These are phyloP conservation scores for Marasmarcha lunaedactyla DNA, from an alignment of 2,888 invertebrate species.

Conservation along the genomic window DNA sequence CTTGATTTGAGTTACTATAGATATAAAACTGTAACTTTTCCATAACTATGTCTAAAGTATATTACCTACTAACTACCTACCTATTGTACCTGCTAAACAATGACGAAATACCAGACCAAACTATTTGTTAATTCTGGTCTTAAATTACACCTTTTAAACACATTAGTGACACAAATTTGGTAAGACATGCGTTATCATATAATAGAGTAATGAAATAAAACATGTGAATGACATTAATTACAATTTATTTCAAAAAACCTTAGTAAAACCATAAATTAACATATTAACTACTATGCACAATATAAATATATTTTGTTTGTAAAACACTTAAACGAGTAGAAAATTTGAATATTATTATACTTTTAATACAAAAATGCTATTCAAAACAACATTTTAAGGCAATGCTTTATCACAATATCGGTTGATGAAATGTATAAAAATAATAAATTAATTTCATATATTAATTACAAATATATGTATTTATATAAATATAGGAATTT, in stretches of 20 bases:
- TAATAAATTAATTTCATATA: constrained; percentile 7
- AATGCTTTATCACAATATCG: constrained; percentile 53
- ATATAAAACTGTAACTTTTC: too few relatives aligned
- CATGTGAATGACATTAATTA: background rate
- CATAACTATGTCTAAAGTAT: too few relatives aligned
- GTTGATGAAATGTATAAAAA: constrained; percentile 19
- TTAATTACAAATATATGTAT: constrained; percentile 12
- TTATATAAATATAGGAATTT: constrained; percentile 14
- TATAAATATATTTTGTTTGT: constrained; percentile 2
- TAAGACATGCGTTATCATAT: too few relatives aligned
- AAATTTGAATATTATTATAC: background rate
- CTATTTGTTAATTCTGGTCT: too few relatives aligned
- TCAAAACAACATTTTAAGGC: constrained; percentile 31
- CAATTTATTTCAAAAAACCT: constrained; percentile 1
- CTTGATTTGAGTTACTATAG: too few relatives aligned
- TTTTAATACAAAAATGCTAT: constrained; percentile 1
- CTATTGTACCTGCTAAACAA: too few relatives aligned
- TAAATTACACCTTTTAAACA: too few relatives aligned
- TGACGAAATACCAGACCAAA: too few relatives aligned
- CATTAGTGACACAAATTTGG: too few relatives aligned
- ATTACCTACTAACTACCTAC: too few relatives aligned
- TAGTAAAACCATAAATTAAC: constrained; percentile 1
- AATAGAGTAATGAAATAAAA: background rate
- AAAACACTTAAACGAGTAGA: constrained; percentile 1
- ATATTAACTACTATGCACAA: background rate